phyloP scores from a whole-genome alignment of 1,140 invertebrate species.

The Drosophila obscura region DNA sequence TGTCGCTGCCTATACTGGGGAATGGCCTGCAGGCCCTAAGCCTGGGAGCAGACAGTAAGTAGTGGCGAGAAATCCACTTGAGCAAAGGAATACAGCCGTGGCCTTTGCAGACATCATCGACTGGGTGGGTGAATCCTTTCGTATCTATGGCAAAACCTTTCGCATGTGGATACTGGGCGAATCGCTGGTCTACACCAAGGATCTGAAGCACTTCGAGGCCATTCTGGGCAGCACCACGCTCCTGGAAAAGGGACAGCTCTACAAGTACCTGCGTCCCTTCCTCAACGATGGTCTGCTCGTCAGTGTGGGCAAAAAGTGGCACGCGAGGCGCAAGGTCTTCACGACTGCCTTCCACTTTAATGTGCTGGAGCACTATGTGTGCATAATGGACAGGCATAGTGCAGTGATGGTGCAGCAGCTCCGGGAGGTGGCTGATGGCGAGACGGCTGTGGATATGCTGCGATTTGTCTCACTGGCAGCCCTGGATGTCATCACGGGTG shows the following conservation, averaged over 20 bases:
- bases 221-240: slow-evolving; percentile 64
- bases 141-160: slow-evolving; percentile 75
- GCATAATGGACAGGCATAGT: slow-evolving; percentile 88
- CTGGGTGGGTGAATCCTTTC: slow-evolving; percentile 45
- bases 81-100: too few relatives aligned
- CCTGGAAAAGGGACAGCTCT: slow-evolving; percentile 68
- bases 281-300: slow-evolving; percentile 83
- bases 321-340: slow-evolving; percentile 82
- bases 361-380: slow-evolving; percentile 90
- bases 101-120: slow-evolving; percentile 36
- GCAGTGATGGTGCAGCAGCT: slow-evolving; percentile 86
- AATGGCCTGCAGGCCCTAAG: slow-evolving; percentile 51
- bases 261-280: slow-evolving; percentile 81
- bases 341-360: slow-evolving; percentile 94
- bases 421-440: slow-evolving; percentile 38
- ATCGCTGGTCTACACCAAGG: slow-evolving; percentile 65
- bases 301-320: slow-evolving; percentile 72
- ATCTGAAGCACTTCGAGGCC: slow-evolving; percentile 74
- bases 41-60: slow-evolving; percentile 66
- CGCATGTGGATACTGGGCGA: slow-evolving; percentile 86
- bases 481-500: slow-evolving; percentile 66
- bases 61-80: background rate
- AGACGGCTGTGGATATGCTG: slow-evolving; percentile 47
- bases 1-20: slow-evolving; percentile 48
- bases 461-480: slow-evolving; percentile 60